These are phyloP conservation scores for Pithys albifrons DNA, from an alignment of 2,113 vertebrate genomes.

Conservation along the genomic window DNA sequence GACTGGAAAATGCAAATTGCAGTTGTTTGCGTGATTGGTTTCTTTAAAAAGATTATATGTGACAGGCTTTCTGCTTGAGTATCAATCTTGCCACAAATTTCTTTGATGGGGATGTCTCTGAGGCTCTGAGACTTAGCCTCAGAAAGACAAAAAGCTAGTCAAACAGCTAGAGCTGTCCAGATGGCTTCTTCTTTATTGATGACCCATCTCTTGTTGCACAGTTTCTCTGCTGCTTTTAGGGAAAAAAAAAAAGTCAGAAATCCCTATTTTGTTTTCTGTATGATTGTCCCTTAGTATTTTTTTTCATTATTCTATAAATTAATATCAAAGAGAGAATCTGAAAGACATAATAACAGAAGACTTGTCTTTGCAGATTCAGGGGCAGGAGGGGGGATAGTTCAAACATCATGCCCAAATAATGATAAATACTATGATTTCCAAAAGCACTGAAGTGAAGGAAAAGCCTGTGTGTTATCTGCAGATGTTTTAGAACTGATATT, in stretches of 20 bases:
- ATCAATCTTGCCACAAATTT: slow-evolving; percentile 22
- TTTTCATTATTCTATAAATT: background rate
- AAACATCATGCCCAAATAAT: background rate
- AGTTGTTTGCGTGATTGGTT: background rate
- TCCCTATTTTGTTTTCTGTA: background rate
- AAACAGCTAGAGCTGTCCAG: slow-evolving; percentile 6
- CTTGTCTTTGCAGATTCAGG: background rate
- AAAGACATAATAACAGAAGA: background rate
- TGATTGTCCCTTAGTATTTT: background rate
- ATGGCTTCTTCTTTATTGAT: slow-evolving; percentile 35
- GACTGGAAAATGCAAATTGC: background rate
- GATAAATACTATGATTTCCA: background rate
- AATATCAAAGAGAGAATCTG: background rate
- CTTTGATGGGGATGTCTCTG: slow-evolving; percentile 13
- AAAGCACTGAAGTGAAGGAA: background rate
- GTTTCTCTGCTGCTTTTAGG: background rate
- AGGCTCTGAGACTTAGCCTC: background rate
- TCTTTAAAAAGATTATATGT: background rate
- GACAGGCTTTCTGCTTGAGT: background rate
- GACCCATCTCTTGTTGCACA: background rate
- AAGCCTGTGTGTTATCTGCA: background rate
- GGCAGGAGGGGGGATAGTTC: background rate
- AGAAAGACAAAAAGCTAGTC: slow-evolving; percentile 4
- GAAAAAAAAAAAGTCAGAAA: background rate
- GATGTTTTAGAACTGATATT: background rate